Evolutionary conservation across 2,888 invertebrate genomes (phyloP), one percentile per base, ranked within the genome.

Genomic region (Caenorhabditis macrosperma): DNA sequence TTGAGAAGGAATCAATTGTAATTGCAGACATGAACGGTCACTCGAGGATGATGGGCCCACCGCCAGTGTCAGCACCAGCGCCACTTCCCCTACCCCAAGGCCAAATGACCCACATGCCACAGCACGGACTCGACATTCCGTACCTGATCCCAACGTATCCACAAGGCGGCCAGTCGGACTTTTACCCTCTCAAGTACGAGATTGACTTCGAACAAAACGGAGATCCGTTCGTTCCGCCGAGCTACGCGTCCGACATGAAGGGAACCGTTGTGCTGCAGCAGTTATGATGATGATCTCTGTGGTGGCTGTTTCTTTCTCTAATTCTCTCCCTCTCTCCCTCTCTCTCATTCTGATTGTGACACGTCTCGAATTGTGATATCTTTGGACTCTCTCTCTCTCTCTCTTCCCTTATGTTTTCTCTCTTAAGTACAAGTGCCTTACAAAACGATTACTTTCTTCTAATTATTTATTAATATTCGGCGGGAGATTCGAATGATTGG

Each of bases 201-300:
- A 48, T 77, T 24, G 82, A 84, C 24, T 78, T 80, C 15, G 83
- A 82, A 52, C 81, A 81, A n/a, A 83, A 83, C 15, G 85, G 87
- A 10, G 88, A 89, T 63, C 89, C 89, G 20, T 89, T 88, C 75
- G 81, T 88, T 12, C 89, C 89, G 20, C 90, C 90, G 9, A 83
- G 83, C 59, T 90, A 89, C 57, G 86, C 88, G 6, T 85, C 85
- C 15, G 88, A 89, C 52, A 85, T 85, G 84, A 89, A 90, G 71
- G 88, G 86, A 63, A 85, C 85, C 41, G 90, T 90, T 15, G 87
- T 90, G 15, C 78, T 90, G 57, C 90, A 90, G 74, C 89, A 85
- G 38, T 82, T 89, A 57, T 89, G 83, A 84, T 44, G 15, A 33
- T 44, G 12, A n/a, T 26, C 77, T 6, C 20, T n/a, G n/a, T n/a